Evolutionary conservation across 2,797 vertebrate species (phyloP).

Genomic region (Xenopus petersii): DNA sequence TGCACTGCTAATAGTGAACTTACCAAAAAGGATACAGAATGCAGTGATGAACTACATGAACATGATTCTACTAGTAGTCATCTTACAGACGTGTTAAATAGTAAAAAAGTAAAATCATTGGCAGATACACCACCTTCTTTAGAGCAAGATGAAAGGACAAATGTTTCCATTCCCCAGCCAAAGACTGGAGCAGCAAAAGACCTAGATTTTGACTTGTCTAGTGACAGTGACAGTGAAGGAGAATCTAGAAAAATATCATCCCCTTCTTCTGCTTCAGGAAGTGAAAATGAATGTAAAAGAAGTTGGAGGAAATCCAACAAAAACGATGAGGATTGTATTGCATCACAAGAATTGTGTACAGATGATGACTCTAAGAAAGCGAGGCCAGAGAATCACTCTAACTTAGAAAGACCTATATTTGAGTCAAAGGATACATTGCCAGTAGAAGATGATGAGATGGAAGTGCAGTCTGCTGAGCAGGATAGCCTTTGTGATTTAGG

Average conservation of each 20-base stretch:
- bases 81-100: constrained; percentile 44
- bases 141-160: constrained; percentile 55
- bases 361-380: constrained; percentile 5
- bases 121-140: constrained; percentile 52
- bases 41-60: constrained; percentile 59
- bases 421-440: constrained; percentile 43
- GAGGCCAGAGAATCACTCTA: constrained; percentile 50
- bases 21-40: constrained; percentile 57
- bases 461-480: constrained; percentile 64
- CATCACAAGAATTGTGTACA: constrained; percentile 39
- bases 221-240: constrained; percentile 83
- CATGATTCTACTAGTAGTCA: constrained; percentile 48
- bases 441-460: constrained; percentile 26
- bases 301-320: constrained; percentile 54
- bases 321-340: constrained; percentile 31
- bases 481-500: constrained; percentile 77
- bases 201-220: constrained; percentile 88
- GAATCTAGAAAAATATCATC: constrained; percentile 60
- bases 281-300: constrained; percentile 63
- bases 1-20: constrained; percentile 50
- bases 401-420: constrained; percentile 65
- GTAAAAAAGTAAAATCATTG: constrained; percentile 47
- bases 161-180: constrained; percentile 46
- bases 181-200: constrained; percentile 63
- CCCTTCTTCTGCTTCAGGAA: constrained; percentile 54